Conservation (phyloP, 2,797 vertebrate species). For the Streptopelia turtur region DNA sequence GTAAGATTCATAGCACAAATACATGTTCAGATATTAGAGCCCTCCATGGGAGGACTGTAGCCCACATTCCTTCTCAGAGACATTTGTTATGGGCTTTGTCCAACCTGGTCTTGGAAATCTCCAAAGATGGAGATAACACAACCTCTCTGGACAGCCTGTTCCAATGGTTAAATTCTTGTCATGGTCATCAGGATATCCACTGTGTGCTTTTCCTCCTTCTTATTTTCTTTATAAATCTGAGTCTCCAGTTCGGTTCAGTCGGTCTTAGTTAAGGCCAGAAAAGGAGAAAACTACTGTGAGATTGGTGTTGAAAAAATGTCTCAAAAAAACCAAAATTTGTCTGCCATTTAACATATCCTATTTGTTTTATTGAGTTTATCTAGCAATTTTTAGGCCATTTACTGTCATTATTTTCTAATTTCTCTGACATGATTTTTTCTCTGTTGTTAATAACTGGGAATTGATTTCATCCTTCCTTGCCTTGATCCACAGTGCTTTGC, state of each 20-base stretch:
- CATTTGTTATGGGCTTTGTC: background rate
- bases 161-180: background rate
- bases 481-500: background rate
- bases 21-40: background rate
- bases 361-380: background rate
- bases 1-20: background rate
- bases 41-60: accelerated
- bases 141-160: background rate
- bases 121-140: accelerated
- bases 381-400: background rate
- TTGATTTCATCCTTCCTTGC: background rate
- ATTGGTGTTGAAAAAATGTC: background rate
- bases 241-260: background rate
- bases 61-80: background rate
- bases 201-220: background rate
- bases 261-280: background rate
- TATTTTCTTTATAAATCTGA: background rate
- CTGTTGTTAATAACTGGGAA: background rate
- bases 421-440: background rate
- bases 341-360: background rate
- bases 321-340: background rate
- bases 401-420: background rate
- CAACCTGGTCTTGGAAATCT: background rate
- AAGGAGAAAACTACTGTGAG: background rate
- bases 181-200: background rate